Percentiles rank a stretch among this genome's conserved stretches.
Evolutionary conservation across 2,113 vertebrate species (phyloP).

Genomic region (Amia ocellicauda): DNA sequence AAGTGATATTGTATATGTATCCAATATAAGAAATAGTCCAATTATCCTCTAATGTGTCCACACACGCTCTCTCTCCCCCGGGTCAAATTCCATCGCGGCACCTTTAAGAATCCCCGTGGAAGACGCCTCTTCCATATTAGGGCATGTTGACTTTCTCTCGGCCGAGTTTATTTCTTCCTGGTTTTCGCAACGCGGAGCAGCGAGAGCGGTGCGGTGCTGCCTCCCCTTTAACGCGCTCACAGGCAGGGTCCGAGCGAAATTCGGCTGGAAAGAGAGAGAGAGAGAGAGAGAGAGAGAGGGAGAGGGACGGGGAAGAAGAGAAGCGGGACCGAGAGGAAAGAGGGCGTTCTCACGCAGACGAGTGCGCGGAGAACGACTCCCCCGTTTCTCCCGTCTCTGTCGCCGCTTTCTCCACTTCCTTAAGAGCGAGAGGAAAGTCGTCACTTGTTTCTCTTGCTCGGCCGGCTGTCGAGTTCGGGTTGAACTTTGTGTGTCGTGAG

Average conservation of each 20-base stretch:
- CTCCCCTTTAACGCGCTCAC: slow-evolving; percentile 32
- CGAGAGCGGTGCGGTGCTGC: neutral
- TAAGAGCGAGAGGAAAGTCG: too few species aligned
- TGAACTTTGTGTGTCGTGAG: too few species aligned
- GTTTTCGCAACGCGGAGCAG: slow-evolving; percentile 6
- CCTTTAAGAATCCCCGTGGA: slow-evolving; percentile 33
- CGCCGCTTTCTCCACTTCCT: neutral
- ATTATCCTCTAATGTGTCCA: too few species aligned
- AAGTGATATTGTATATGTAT: too few species aligned
- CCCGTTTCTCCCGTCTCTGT: neutral
- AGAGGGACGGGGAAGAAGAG: neutral
- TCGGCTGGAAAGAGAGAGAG: neutral
- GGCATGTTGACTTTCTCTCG: slow-evolving; percentile 32
- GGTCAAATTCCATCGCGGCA: too few species aligned
- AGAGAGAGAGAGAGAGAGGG: slow-evolving; percentile 1
- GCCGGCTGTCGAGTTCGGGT: too few species aligned
- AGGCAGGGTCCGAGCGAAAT: neutral
- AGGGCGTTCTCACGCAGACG: neutral
- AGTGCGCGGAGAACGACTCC: neutral
- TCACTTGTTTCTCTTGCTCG: too few species aligned
- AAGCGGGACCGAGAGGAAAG: slow-evolving; percentile 3
- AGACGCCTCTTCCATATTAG: slow-evolving; percentile 36
- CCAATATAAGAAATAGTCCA: too few species aligned
- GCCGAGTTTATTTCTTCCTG: slow-evolving; percentile 30
- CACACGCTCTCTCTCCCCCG: too few species aligned